Evolutionary conservation across 1,140 invertebrate genomes (phyloP), one percentile per base, ranked within the genome.

Genomic region (Plodia interpunctella): DNA sequence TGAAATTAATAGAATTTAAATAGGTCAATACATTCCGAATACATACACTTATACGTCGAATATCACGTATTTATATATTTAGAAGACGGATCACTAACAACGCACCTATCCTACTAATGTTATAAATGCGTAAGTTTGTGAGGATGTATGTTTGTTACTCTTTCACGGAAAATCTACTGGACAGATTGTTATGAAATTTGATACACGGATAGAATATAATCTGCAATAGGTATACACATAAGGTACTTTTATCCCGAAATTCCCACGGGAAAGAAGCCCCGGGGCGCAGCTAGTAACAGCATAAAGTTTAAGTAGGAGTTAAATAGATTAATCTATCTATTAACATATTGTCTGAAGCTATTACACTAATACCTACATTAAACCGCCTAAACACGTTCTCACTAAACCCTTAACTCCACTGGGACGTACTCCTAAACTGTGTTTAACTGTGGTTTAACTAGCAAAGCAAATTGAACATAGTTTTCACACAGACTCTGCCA

Each of bases 261-360:
- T n/a, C n/a, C n/a, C n/a, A n/a, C n/a, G n/a, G n/a, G n/a, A n/a
- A n/a, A n/a, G n/a, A n/a, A n/a, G n/a, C n/a, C n/a, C n/a, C n/a
- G n/a, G n/a, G n/a, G n/a, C n/a, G n/a, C n/a, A n/a, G n/a, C n/a
- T n/a, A n/a, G n/a, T n/a, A n/a, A n/a, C n/a, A n/a, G n/a, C n/a
- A n/a, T n/a, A n/a, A n/a, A n/a, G n/a, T n/a, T n/a, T n/a, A n/a
- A n/a, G n/a, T n/a, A n/a, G n/a, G n/a, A n/a, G n/a, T n/a, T n/a
- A n/a, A n/a, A n/a, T n/a, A n/a, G 55, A 15, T 53, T 68, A 57
- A 44, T 44, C 11, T 38, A 2, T 11, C 28, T 8, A 52, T 52
- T 52, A 20, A 52, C 20, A 9, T 28, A 28, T 28, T 28, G 9
- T 28, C 28, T 20, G 2, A n/a, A n/a, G n/a, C n/a, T n/a, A n/a